These are phyloP conservation scores for Cyprichromis sp. DNA, from an alignment of 2,113 vertebrate genomes.

Conservation along the genomic window DNA sequence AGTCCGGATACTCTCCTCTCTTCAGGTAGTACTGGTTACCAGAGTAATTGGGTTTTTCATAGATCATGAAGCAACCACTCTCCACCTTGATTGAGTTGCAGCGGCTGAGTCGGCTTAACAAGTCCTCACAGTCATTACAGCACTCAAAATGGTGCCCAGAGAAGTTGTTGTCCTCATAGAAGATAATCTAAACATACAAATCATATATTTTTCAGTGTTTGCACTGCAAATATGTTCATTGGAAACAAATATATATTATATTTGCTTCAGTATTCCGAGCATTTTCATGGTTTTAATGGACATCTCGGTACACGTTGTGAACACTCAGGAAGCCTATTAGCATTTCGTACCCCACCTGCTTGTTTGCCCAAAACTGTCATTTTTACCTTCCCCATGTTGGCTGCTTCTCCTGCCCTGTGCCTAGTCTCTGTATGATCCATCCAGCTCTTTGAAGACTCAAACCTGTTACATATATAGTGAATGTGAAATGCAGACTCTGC, in stretches of 20 bases:
- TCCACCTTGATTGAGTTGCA: slow-evolving; percentile 64
- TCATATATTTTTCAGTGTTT: not conserved
- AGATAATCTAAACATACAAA: slow-evolving; percentile 51
- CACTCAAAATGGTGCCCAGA: slow-evolving; percentile 48
- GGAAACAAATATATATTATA: not conserved
- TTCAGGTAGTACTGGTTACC: slow-evolving; percentile 58
- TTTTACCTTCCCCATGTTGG: slow-evolving; percentile 63
- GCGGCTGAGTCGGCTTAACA: slow-evolving; percentile 24
- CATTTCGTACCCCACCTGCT: not conserved
- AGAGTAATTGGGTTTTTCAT: slow-evolving; percentile 45
- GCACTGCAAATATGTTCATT: not conserved
- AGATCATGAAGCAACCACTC: slow-evolving; percentile 64
- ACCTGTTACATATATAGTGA: slow-evolving; percentile 53
- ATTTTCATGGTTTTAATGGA: not conserved
- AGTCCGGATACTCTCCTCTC: slow-evolving; percentile 53
- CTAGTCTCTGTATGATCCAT: not conserved
- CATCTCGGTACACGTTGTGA: not conserved
- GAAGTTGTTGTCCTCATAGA: slow-evolving; percentile 62
- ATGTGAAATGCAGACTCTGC: slow-evolving; percentile 58
- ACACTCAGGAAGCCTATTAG: not conserved
- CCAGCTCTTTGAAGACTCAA: slow-evolving; percentile 43
- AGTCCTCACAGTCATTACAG: slow-evolving; percentile 39
- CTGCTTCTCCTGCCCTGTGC: not conserved
- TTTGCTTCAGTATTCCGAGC: not conserved
- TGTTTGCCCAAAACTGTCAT: not conserved